A percentile compares a stretch with the other conserved stretches of the same genome.
These are phyloP conservation scores for Epinephelus awoara DNA, from an alignment of 2,797 vertebrate species.

Conservation along the genomic window DNA sequence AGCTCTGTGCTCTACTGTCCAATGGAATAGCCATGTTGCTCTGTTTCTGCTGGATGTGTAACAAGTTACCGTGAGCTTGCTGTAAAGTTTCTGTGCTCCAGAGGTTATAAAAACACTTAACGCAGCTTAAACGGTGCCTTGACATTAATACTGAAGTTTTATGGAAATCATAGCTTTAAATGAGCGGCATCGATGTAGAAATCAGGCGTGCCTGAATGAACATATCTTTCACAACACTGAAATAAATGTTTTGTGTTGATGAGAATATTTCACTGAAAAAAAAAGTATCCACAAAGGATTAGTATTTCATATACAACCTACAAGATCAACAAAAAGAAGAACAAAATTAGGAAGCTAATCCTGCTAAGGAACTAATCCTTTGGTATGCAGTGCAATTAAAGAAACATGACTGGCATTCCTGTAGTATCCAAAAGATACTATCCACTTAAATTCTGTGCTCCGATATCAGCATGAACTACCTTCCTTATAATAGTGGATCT, in stretches of 20 bases:
- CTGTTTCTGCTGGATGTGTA: no score
- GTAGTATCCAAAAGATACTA: neutral
- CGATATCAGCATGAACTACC: neutral
- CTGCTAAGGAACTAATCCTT: constrained; percentile 21
- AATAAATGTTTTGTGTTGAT: neutral
- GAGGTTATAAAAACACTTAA: neutral
- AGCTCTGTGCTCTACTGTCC: no score
- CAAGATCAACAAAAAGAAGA: constrained; percentile 14
- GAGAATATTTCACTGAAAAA: constrained; percentile 8
- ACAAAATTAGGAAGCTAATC: constrained; percentile 4
- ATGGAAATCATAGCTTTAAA: constrained; percentile 2
- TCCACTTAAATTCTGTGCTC: constrained; percentile 1
- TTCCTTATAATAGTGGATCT: constrained; percentile 17
- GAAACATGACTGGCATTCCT: constrained; percentile 3
- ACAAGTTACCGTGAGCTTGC: no score
- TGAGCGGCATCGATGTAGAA: neutral
- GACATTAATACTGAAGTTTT: constrained; percentile 36
- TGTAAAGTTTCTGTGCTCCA: no score
- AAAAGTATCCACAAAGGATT: constrained; percentile 9
- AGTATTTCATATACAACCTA: constrained; percentile 18
- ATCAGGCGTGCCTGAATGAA: neutral
- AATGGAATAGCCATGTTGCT: no score
- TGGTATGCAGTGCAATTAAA: constrained; percentile 34
- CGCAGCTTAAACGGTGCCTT: constrained; percentile 36
- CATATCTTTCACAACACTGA: neutral